phyloP scores from a whole-genome alignment of 2,797 vertebrate species.

The Carduelis carduelis region DNA sequence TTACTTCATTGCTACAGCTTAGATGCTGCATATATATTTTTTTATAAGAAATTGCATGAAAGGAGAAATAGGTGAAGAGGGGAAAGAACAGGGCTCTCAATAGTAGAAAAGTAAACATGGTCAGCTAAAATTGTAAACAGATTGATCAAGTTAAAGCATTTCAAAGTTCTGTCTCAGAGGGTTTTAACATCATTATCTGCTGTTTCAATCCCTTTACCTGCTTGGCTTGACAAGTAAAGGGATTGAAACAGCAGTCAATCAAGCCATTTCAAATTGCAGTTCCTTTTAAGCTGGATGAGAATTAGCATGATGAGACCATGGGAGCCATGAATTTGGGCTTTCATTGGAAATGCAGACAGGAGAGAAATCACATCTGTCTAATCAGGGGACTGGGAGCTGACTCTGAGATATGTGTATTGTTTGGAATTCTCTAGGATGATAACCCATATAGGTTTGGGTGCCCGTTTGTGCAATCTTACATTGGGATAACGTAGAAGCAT shows the following conservation, averaged over 20 bases:
- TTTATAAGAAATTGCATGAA: neutral
- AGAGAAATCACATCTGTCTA: neutral
- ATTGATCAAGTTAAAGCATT: neutral
- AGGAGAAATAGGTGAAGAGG: neutral
- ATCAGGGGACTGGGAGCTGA: neutral
- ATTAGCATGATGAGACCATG: rapidly evolving
- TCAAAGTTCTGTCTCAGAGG: neutral
- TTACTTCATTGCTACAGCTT: neutral
- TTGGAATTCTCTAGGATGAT: neutral
- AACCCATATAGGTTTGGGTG: rapidly evolving
- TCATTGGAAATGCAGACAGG: neutral
- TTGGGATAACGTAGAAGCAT: neutral
- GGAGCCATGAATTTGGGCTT: neutral
- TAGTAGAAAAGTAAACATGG: neutral
- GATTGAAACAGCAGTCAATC: too few relatives aligned
- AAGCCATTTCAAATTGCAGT: neutral
- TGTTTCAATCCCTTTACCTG: neutral
- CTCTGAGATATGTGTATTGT: neutral
- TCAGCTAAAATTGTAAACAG: neutral
- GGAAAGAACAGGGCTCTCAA: neutral
- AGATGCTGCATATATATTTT: neutral
- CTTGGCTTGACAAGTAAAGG: neutral
- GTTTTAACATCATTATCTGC: neutral
- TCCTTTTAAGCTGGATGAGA: neutral
- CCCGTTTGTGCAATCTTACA: neutral